A percentile compares a stretch with the other conserved stretches of the same genome.
Evolutionary conservation across 2,113 vertebrate species (phyloP).

Genomic region (Clinocottus analis): DNA sequence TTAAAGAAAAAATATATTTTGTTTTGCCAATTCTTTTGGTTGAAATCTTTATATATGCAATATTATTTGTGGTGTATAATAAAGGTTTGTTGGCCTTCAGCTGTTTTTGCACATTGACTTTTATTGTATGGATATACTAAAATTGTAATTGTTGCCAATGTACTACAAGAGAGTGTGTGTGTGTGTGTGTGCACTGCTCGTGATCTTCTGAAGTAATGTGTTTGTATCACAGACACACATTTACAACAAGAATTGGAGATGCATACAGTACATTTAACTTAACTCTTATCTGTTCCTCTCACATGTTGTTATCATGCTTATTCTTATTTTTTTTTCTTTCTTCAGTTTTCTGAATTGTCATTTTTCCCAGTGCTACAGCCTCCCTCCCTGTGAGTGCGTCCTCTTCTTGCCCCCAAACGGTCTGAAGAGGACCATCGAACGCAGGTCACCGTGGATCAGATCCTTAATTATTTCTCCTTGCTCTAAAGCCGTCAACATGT

Average conservation of each 20-base stretch:
- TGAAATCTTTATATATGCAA: conserved; percentile 62
- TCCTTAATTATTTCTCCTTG: conserved; percentile 63
- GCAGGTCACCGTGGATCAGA: conserved; percentile 59
- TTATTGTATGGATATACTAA: neutral
- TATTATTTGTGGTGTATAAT: conserved; percentile 66
- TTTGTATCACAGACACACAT: neutral
- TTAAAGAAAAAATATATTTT: conserved; percentile 58
- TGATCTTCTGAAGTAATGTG: neutral
- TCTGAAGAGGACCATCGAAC: conserved; percentile 46
- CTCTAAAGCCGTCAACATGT: conserved; percentile 48
- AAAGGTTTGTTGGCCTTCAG: conserved; percentile 48
- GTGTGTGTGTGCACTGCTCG: no score
- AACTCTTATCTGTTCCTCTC: neutral
- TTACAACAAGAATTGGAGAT: neutral
- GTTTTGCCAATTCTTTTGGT: conserved; percentile 57
- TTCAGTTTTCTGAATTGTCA: conserved; percentile 29
- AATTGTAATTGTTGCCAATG: neutral
- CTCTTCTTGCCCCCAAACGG: conserved; percentile 43
- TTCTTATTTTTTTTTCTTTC: conserved; percentile 15
- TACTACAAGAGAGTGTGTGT: neutral
- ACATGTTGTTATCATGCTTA: neutral
- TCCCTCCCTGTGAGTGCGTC: conserved; percentile 17
- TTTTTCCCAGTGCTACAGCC: conserved; percentile 12
- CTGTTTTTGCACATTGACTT: neutral
- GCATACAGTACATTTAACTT: neutral